Conservation (phyloP, 2,113 vertebrate genomes). For the Pachycephala philippinensis region DNA sequence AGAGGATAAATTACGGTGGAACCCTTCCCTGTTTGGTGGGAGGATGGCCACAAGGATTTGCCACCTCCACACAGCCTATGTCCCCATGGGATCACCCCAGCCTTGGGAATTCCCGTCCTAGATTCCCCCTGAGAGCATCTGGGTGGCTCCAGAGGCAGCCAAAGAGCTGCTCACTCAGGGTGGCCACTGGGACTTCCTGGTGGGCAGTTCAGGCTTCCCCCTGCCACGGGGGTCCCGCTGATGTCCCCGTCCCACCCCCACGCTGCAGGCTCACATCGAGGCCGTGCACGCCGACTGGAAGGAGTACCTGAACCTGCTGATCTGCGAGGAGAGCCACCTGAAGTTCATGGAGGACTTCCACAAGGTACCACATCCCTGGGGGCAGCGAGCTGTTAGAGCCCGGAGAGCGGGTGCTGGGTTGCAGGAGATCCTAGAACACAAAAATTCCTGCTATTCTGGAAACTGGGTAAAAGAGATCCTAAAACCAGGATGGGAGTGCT, state of each 20-base stretch:
- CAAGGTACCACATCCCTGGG: slow-evolving; percentile 75
- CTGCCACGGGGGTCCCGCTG: accelerated
- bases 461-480: not conserved
- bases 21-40: not conserved
- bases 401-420: accelerated
- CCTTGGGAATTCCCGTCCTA: not conserved
- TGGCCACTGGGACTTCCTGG: not conserved
- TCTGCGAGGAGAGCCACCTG: slow-evolving; percentile 96
- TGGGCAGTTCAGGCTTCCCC: not conserved
- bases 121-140: not conserved
- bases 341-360: slow-evolving; percentile 97
- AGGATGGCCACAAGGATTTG: not conserved
- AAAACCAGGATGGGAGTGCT: not conserved
- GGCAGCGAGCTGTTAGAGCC: accelerated
- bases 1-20: not conserved
- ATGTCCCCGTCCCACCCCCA: not conserved
- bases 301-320: slow-evolving; percentile 95
- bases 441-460: not conserved
- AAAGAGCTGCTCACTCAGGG: not conserved
- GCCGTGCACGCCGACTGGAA: slow-evolving; percentile 97
- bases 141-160: not conserved
- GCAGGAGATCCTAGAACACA: not conserved
- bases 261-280: slow-evolving; percentile 88
- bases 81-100: not conserved
- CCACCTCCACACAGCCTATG: not conserved